phyloP scores from a whole-genome alignment of 2,113 vertebrate genomes.

The Pachypanchax playfairii region DNA sequence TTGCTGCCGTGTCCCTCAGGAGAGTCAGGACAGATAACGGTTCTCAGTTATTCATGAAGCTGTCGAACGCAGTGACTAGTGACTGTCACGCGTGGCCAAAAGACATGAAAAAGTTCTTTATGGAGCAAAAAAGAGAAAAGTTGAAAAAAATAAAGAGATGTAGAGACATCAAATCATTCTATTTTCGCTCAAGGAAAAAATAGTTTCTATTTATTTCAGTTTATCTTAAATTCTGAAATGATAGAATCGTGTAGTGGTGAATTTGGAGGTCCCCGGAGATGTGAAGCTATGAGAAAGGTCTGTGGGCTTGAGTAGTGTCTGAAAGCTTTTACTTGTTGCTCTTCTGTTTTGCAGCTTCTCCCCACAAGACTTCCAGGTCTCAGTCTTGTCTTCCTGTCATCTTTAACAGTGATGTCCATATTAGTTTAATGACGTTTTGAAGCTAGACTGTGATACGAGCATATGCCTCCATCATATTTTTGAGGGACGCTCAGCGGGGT shows the following conservation, averaged over 20 bases:
- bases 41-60: slow-evolving; percentile 66
- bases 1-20: slow-evolving; percentile 44
- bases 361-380: slow-evolving; percentile 35
- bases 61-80: slow-evolving; percentile 59
- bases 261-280: slow-evolving; percentile 25
- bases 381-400: slow-evolving; percentile 36
- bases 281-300: slow-evolving; percentile 46
- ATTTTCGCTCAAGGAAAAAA: background rate
- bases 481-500: slow-evolving; percentile 11
- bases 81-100: slow-evolving; percentile 35
- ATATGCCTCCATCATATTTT: slow-evolving; percentile 20
- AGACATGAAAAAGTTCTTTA: slow-evolving; percentile 41
- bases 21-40: slow-evolving; percentile 56
- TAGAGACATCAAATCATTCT: slow-evolving; percentile 1
- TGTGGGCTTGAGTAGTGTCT: too few species aligned
- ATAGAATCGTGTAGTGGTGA: slow-evolving; percentile 28
- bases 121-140: background rate
- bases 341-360: slow-evolving; percentile 52
- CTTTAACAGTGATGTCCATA: slow-evolving; percentile 34
- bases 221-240: slow-evolving; percentile 36
- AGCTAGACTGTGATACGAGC: background rate
- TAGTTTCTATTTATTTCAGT: background rate
- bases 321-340: slow-evolving; percentile 39
- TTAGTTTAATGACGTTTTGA: slow-evolving; percentile 51
- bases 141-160: background rate